These are phyloP conservation scores for Microctenopoma stevenorrisi DNA, from an alignment of 2,797 vertebrate genomes.

Conservation along the genomic window DNA sequence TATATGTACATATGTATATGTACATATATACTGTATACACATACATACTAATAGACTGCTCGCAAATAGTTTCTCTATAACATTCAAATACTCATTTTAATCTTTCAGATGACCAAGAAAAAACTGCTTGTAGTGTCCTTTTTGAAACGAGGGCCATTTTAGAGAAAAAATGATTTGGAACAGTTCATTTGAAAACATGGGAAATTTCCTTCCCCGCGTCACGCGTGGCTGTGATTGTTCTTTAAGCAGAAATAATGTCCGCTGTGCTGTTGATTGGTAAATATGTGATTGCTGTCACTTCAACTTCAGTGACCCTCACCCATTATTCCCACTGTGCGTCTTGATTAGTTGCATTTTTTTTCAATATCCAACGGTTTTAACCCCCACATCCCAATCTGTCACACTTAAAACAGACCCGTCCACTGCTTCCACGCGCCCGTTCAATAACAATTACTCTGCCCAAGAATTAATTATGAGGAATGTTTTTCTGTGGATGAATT, in stretches of 20 bases:
- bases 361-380: slow-evolving; percentile 89
- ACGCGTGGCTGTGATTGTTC: background rate
- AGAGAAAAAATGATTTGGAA: background rate
- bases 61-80: background rate
- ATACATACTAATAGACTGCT: too few relatives aligned
- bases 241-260: slow-evolving; percentile 23
- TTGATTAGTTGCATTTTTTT: slow-evolving; percentile 75
- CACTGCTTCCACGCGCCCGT: slow-evolving; percentile 89
- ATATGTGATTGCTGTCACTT: slow-evolving; percentile 63
- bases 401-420: slow-evolving; percentile 83
- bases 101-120: background rate
- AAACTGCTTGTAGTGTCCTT: background rate
- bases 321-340: slow-evolving; percentile 69
- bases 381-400: slow-evolving; percentile 91
- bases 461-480: slow-evolving; percentile 95
- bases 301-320: slow-evolving; percentile 66
- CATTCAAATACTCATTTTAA: background rate
- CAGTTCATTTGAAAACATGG: background rate
- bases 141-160: background rate
- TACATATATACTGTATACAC: too few relatives aligned
- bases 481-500: slow-evolving; percentile 93
- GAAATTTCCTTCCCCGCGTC: background rate
- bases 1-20: too few relatives aligned
- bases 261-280: slow-evolving; percentile 36
- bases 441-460: slow-evolving; percentile 93